Evolutionary conservation across 2,888 invertebrate species (phyloP).

Genomic region (Cremastobaeus sp.): DNA sequence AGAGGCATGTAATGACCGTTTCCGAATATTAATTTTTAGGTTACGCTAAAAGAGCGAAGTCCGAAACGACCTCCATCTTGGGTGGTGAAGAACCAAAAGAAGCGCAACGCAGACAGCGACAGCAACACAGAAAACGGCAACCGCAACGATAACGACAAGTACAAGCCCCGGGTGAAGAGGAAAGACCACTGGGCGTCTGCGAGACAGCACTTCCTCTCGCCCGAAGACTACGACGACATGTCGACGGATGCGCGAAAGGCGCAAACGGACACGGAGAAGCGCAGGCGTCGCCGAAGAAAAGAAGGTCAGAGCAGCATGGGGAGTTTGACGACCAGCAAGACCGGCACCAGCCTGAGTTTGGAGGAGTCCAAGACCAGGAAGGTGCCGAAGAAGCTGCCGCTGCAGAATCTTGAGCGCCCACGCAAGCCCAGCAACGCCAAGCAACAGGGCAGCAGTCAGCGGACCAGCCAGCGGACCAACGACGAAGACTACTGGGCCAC

Average conservation of each 20-base stretch:
- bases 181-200: conserved; percentile 77
- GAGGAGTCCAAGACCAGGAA: conserved; percentile 57
- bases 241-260: conserved; percentile 67
- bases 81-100: conserved; percentile 72
- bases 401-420: conserved; percentile 68
- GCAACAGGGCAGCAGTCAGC: conserved; percentile 26
- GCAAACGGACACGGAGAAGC: conserved; percentile 67
- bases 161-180: conserved; percentile 68
- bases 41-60: conserved; percentile 73
- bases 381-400: conserved; percentile 69
- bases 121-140: conserved; percentile 68
- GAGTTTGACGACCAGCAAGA: conserved; percentile 62
- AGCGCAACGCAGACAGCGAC: conserved; percentile 69
- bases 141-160: conserved; percentile 68
- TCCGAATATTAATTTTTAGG: conserved; percentile 64
- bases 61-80: conserved; percentile 72
- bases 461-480: conserved; percentile 57
- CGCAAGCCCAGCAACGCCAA: conserved; percentile 48
- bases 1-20: no score
- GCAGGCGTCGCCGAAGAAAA: conserved; percentile 68
- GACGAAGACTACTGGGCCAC: conserved; percentile 64
- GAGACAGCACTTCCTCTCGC: conserved; percentile 72
- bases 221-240: conserved; percentile 68
- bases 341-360: conserved; percentile 61
- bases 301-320: conserved; percentile 65